A percentile compares a stretch with the other conserved stretches of the same genome.
These are phyloP conservation scores for Eugnorisma glareosa DNA, from an alignment of 2,888 invertebrate species.

Conservation along the genomic window DNA sequence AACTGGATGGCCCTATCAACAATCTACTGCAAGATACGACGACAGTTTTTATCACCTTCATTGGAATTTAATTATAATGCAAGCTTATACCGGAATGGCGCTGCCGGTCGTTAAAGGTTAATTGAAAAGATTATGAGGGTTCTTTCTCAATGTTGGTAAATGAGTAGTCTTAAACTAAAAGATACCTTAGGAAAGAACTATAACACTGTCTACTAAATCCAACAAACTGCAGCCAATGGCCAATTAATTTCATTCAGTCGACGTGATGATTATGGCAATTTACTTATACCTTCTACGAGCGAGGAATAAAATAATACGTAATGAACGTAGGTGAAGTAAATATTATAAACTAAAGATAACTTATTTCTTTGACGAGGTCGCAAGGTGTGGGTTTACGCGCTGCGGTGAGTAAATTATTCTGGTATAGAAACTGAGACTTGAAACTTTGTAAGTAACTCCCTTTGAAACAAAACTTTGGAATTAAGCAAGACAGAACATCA, in stretches of 20 bases:
- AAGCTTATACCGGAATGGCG: neutral
- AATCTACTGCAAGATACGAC: neutral
- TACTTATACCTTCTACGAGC: neutral
- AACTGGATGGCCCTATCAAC: too few species aligned
- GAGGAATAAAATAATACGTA: neutral
- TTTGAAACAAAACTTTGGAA: constrained; percentile 17
- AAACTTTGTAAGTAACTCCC: constrained; percentile 18
- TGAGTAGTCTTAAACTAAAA: neutral
- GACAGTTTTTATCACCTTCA: neutral
- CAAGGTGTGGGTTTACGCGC: constrained; percentile 2
- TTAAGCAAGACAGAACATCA: neutral
- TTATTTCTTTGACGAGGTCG: neutral
- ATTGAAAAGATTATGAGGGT: neutral
- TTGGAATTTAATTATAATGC: neutral
- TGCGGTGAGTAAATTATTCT: constrained; percentile 26
- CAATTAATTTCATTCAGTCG: neutral
- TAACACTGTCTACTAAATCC: neutral
- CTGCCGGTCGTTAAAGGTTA: neutral
- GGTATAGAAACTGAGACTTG: neutral
- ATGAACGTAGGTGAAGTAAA: neutral
- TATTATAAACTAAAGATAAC: neutral
- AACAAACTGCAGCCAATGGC: neutral
- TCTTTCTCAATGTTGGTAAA: neutral
- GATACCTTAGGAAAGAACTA: neutral
- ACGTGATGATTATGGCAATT: neutral